Base-by-base conservation (phyloP, 2,888 invertebrate genomes). In the Syrista parreyssii region DNA sequence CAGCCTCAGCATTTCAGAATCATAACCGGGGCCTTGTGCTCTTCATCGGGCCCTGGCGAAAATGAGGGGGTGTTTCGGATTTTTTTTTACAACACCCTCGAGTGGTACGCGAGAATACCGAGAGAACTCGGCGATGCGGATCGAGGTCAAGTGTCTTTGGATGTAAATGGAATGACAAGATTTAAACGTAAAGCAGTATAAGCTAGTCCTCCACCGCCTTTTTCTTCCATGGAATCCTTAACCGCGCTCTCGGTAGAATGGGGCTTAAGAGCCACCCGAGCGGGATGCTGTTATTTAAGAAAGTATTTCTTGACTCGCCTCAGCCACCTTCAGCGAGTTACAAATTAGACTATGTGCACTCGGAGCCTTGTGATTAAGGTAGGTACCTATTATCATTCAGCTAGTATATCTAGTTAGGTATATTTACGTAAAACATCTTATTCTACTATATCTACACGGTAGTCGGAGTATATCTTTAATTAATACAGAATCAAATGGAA, bases 91-190 rank as follows among this genome's bases (percentile, higher is more conserved):
- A 40, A 40, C 40, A 40, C 40, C 40, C 40, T 40, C 40, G 40
- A 40, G 15, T 40, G 40, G 40, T 40, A 40, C 15, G 40, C 40
- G 40, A 40, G 40, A 40, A 40, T 40, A 6, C 40, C 40, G 15
- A 40, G 40, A 30, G 69, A 69, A 30, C 31, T 69, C 32, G 32
- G 34, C 32, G 76, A 71, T 33, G 76, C 32, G 78, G 80, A 84
- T 84, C 78, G 81, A 83, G 84, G 86, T 85, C 84, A 86, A 85
- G 84, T 78, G 81, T 82, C 80, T 83, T 79, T 69, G 78, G 80
- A 84, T 83, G 80, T 82, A 83, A 86, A 86, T 84, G 82, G 81
- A 82, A 81, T 80, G 77, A 79, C 77, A 80, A 81, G 84, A 84
- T 84, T 86, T 84, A 81, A 84, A 77, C 79, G 79, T 83, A 83